phyloP scores from a whole-genome alignment of 64 coral and sea anemone genomes.

The Stichodactyla helianthus region DNA sequence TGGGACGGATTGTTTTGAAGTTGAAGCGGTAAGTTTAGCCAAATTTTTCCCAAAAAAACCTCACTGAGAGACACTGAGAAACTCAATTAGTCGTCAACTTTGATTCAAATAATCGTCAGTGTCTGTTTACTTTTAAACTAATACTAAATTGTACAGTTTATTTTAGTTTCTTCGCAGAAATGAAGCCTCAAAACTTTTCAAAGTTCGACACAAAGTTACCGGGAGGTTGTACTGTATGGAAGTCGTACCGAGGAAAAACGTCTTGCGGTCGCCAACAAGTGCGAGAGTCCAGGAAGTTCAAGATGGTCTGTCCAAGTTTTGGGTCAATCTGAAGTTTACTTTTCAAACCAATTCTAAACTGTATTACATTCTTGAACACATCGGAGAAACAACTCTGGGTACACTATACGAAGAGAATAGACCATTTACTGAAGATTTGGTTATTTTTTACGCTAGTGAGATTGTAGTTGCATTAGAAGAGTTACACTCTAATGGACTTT shows the following conservation, averaged over 20 bases:
- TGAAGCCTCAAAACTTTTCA: constrained; percentile 78
- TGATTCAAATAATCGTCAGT: not conserved
- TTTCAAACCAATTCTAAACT: constrained; percentile 84
- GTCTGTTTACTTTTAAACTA: constrained; percentile 30
- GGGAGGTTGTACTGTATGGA: constrained; percentile 66
- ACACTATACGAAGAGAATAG: constrained; percentile 14
- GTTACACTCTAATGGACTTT: constrained; percentile 49
- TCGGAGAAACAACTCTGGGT: constrained; percentile 37
- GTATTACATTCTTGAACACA: constrained; percentile 82
- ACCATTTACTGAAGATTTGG: constrained; percentile 22
- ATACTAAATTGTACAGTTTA: not conserved
- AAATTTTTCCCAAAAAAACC: not conserved
- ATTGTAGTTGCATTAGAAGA: constrained; percentile 72
- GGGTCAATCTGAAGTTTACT: constrained; percentile 58
- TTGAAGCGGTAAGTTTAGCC: constrained; percentile 73
- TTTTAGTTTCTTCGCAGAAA: constrained; percentile 84
- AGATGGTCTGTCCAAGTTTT: constrained; percentile 49
- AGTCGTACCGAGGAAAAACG: constrained; percentile 20
- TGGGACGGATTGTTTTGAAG: constrained; percentile 85
- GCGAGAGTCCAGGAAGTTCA: constrained; percentile 40
- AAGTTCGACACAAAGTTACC: constrained; percentile 64
- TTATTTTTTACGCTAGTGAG: constrained; percentile 56
- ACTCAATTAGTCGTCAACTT: not conserved
- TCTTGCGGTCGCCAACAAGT: constrained; percentile 20
- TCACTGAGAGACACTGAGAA: not conserved